Conservation (phyloP, 2,888 invertebrate species). For the Eristalis intricaria region DNA sequence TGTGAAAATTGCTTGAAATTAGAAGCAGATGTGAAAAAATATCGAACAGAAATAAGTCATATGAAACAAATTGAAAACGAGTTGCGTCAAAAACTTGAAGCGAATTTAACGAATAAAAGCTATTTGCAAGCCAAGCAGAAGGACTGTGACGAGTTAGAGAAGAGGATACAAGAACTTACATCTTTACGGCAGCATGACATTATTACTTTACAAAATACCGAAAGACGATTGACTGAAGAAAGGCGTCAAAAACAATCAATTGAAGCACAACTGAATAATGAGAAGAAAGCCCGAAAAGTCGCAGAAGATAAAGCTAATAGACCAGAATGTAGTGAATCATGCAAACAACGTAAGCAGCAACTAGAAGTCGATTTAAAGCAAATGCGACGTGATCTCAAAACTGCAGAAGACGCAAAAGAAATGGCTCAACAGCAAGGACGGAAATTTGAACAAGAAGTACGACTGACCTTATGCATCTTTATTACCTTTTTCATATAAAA, state of each 20-base stretch:
- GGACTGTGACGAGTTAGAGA: slow-evolving; percentile 93
- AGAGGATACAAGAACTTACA: slow-evolving; percentile 88
- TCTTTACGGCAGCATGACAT: slow-evolving; percentile 89
- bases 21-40: slow-evolving; percentile 80
- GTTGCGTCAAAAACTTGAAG: slow-evolving; percentile 81
- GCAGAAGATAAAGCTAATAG: slow-evolving; percentile 82
- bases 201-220: slow-evolving; percentile 88
- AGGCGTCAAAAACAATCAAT: slow-evolving; percentile 88
- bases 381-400: slow-evolving; percentile 85
- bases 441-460: slow-evolving; percentile 81
- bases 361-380: slow-evolving; percentile 87
- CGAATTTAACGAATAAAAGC: slow-evolving; percentile 86
- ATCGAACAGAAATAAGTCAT: slow-evolving; percentile 80
- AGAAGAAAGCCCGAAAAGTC: slow-evolving; percentile 87
- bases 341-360: slow-evolving; percentile 86
- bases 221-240: slow-evolving; percentile 91
- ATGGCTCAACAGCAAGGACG: slow-evolving; percentile 80
- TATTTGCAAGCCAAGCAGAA: slow-evolving; percentile 88
- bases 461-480: background rate
- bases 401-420: slow-evolving; percentile 85
- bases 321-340: slow-evolving; percentile 86
- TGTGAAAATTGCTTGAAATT: slow-evolving; percentile 81
- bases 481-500: background rate
- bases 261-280: slow-evolving; percentile 88
- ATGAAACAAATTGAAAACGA: slow-evolving; percentile 81